phyloP scores from a whole-genome alignment of 2,888 invertebrate genomes.

The Ormyrus nitidulus region DNA sequence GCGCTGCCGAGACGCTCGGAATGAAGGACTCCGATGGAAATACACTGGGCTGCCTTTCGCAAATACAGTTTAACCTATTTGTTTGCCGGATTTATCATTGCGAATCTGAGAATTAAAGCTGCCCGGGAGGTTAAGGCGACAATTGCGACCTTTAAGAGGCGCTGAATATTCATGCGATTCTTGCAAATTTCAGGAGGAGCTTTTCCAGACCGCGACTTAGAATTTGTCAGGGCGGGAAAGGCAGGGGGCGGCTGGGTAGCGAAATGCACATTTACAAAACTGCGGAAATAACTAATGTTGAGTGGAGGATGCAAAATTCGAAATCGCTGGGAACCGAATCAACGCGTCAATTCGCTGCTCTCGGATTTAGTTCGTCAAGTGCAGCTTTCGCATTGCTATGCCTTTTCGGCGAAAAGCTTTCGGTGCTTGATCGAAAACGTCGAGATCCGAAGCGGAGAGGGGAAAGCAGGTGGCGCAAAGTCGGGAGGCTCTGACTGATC shows the following conservation, averaged over 20 bases:
- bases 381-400: neutral
- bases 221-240: too few species aligned
- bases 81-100: constrained; percentile 33
- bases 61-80: constrained; percentile 35
- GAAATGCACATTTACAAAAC: neutral
- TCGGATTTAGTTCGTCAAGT: constrained; percentile 20
- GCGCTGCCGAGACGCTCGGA: neutral
- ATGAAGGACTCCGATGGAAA: constrained; percentile 26
- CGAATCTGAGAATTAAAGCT: too few species aligned
- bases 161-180: too few species aligned
- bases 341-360: constrained; percentile 18
- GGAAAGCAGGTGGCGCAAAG: constrained; percentile 30
- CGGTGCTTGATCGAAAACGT: constrained; percentile 36
- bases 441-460: constrained; percentile 11
- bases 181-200: too few species aligned
- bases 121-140: neutral
- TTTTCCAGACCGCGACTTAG: too few species aligned
- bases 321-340: constrained; percentile 9
- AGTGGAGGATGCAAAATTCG: neutral
- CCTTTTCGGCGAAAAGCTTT: constrained; percentile 23
- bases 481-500: constrained; percentile 22
- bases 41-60: constrained; percentile 17
- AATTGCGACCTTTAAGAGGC: too few species aligned
- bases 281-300: neutral
- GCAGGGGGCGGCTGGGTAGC: too few species aligned